Base-by-base conservation (phyloP, 2,888 invertebrate genomes). In the Serripes groenlandicus region DNA sequence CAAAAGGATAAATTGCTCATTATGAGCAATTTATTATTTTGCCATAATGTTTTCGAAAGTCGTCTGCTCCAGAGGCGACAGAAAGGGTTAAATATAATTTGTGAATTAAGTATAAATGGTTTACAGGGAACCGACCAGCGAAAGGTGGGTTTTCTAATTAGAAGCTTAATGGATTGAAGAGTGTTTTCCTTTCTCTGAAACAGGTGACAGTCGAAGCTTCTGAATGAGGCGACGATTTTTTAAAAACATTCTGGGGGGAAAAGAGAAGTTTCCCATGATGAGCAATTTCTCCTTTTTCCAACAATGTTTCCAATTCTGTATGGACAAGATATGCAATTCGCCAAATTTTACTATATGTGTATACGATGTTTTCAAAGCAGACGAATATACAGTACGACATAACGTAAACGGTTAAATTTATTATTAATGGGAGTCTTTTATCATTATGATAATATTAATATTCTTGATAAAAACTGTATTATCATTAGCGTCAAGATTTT, bases 241-340 rank as follows among this genome's bases (percentile, higher is more conserved):
- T n/a, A n/a, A n/a, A n/a, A n/a, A n/a, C n/a, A n/a, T n/a, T n/a
- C n/a, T n/a, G n/a, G n/a, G n/a, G n/a, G 54, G n/a, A 54, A 54
- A 54, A 5, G 23, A 54, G 54, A 42, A 42, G 15, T 11, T 54
- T 9, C 54, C n/a, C 5, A n/a, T 54, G n/a, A 54, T n/a, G 5
- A 56, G 56, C 56, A 56, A 23, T n/a, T 56, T 56, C 56, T 56
- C 56, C 56, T 26, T 56, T 54, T 56, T 49, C 56, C 56, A 21
- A 26, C 56, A 1, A 5, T 56, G 56, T 26, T 56, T 56, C 23
- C 56, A 3, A 56, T 11, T 11, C n/a, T 56, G 18, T 9, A 18
- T 18, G 9, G 42, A 5, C 49, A 15, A 11, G 26, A 56, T 2
- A 56, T 56, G 23, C 11, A 56, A 1, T 56, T 56, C 56, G 3